Percentiles rank a stretch among this genome's conserved stretches.
Conservation (phyloP, 2,888 invertebrate genomes). For the Habrosyne pyritoides region DNA sequence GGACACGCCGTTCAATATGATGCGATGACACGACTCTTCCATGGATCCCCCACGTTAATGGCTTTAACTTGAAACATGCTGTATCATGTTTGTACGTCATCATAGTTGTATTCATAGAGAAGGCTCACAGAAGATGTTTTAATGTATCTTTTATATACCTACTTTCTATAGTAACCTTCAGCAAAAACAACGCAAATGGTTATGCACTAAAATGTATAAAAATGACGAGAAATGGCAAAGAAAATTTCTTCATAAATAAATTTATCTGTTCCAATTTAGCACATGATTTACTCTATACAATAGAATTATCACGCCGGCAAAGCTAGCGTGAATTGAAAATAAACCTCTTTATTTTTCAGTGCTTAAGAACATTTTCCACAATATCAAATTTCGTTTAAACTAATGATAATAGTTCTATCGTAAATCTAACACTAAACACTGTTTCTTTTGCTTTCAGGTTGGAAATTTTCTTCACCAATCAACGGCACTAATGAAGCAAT, state of each 20-base stretch:
- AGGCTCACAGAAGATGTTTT: too few species aligned
- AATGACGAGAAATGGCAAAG: not conserved
- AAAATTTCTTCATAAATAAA: too few species aligned
- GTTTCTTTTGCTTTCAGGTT: slow-evolving; percentile 71
- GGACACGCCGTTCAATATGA: slow-evolving; percentile 20
- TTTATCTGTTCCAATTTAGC: too few species aligned
- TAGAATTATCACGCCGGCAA: not conserved
- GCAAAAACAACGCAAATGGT: too few species aligned
- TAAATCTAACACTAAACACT: slow-evolving; percentile 25
- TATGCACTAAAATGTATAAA: not conserved
- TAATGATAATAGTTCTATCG: not conserved
- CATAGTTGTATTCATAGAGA: not conserved
- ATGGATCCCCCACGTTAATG: slow-evolving; percentile 4
- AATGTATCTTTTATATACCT: too few species aligned
- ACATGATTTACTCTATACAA: too few species aligned
- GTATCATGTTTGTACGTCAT: slow-evolving; percentile 5
- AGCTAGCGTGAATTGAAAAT: too few species aligned
- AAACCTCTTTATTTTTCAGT: too few species aligned
- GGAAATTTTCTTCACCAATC: slow-evolving; percentile 69
- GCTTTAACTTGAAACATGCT: slow-evolving; percentile 2
- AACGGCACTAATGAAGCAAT: slow-evolving; percentile 79
- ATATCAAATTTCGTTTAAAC: not conserved
- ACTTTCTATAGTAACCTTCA: too few species aligned
- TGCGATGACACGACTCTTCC: slow-evolving; percentile 29
- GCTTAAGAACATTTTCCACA: not conserved